These are phyloP conservation scores for Chelonus formosanus DNA, from an alignment of 2,888 invertebrate species.

Conservation along the genomic window DNA sequence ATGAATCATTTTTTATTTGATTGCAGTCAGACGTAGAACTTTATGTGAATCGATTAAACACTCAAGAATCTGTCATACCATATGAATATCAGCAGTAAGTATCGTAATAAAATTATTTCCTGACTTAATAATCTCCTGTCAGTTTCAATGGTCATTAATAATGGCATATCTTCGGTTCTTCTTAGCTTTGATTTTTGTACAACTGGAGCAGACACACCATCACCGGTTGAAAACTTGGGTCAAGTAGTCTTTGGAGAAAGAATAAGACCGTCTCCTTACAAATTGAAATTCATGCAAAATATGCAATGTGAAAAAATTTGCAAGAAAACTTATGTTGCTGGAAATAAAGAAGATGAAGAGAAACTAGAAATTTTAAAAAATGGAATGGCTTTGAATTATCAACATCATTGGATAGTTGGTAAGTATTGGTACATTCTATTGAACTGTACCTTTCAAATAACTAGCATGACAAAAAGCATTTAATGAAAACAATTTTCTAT, in stretches of 20 bases:
- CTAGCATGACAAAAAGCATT: too few relatives aligned
- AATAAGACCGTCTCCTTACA: slow-evolving; percentile 92
- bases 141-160: too few relatives aligned
- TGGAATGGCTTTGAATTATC: slow-evolving; percentile 94
- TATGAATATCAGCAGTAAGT: slow-evolving; percentile 94
- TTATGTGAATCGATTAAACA: slow-evolving; percentile 95
- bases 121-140: neutral
- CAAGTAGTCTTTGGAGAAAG: slow-evolving; percentile 99
- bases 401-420: slow-evolving; percentile 96
- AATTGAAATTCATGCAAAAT: slow-evolving; percentile 80
- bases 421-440: slow-evolving; percentile 45
- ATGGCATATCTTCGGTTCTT: neutral
- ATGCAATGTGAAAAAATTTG: slow-evolving; percentile 72
- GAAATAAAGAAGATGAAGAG: slow-evolving; percentile 72
- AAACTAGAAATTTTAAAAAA: slow-evolving; percentile 85
- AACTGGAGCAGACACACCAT: slow-evolving; percentile 73
- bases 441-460: neutral
- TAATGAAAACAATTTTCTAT: too few relatives aligned
- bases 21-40: slow-evolving; percentile 88
- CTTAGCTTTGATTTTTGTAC: slow-evolving; percentile 92
- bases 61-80: slow-evolving; percentile 97
- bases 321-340: slow-evolving; percentile 79
- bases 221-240: slow-evolving; percentile 96
- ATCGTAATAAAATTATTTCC: slow-evolving; percentile 14
- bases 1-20: slow-evolving; percentile 34